Conservation (phyloP, 2,888 invertebrate genomes). For the Acleris holmiana region DNA sequence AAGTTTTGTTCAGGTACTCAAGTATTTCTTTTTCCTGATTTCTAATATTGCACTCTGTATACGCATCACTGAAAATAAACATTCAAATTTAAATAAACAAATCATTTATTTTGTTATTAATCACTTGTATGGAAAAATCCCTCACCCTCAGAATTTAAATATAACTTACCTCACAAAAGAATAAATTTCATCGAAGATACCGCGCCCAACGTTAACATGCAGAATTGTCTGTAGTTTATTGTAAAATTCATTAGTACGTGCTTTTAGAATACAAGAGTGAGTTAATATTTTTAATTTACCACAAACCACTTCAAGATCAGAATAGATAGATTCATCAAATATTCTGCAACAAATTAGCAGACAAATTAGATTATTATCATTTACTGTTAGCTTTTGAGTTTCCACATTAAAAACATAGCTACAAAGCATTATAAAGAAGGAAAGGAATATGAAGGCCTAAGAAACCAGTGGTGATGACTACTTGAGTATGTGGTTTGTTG, state of each 20-base stretch:
- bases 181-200: conserved; percentile 80
- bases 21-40: conserved; percentile 79
- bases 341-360: conserved; percentile 76
- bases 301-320: conserved; percentile 85
- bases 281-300: conserved; percentile 84
- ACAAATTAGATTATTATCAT: neutral
- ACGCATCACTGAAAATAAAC: conserved; percentile 72
- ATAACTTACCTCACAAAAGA: conserved; percentile 78
- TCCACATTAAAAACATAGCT: no score
- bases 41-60: conserved; percentile 77
- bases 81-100: neutral
- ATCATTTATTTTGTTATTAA: no score
- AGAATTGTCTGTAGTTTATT: conserved; percentile 81
- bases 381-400: no score
- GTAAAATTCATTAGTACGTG: conserved; percentile 85
- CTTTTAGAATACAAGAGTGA: conserved; percentile 85
- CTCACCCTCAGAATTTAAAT: neutral
- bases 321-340: conserved; percentile 85
- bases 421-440: no score
- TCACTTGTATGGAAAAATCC: neutral
- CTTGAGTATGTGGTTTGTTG: no score
- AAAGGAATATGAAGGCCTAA: no score
- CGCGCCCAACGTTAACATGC: conserved; percentile 77
- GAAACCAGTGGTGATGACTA: no score
- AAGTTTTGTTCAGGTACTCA: conserved; percentile 65